A percentile compares a stretch with the other conserved stretches of the same genome.
These are phyloP conservation scores for Drosophila arizonae DNA, from an alignment of 1,140 invertebrate species.

Conservation along the genomic window DNA sequence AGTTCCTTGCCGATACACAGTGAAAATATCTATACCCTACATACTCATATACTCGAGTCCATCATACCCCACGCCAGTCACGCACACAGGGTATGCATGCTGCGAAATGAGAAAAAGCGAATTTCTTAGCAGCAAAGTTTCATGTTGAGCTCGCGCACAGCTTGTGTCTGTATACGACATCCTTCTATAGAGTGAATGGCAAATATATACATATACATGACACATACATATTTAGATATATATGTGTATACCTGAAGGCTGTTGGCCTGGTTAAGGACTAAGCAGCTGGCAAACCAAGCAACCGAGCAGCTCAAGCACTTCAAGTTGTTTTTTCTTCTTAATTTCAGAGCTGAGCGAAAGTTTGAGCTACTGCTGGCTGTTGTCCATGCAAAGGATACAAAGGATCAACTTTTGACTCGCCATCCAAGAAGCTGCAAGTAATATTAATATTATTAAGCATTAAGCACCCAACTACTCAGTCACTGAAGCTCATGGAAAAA, in stretches of 20 bases:
- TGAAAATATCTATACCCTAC: too few relatives aligned
- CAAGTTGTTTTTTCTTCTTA: conserved; percentile 35
- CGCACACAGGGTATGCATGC: conserved; percentile 4
- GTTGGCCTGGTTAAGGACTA: conserved; percentile 16
- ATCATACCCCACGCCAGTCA: background rate
- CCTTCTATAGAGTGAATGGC: conserved; percentile 8
- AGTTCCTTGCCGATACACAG: too few relatives aligned
- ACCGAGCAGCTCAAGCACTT: conserved; percentile 9
- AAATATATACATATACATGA: conserved; percentile 25
- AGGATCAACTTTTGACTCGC: conserved; percentile 58
- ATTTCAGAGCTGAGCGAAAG: conserved; percentile 34
- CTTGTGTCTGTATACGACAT: conserved; percentile 32
- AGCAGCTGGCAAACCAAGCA: background rate
- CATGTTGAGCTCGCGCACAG: conserved; percentile 48
- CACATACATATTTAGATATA: conserved; percentile 36
- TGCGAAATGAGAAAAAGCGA: conserved; percentile 4
- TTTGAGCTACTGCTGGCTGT: conserved; percentile 48
- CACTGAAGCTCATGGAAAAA: conserved; percentile 8
- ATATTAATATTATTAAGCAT: conserved; percentile 29
- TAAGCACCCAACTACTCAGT: conserved; percentile 28
- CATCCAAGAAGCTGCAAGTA: conserved; percentile 56
- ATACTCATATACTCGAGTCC: too few relatives aligned
- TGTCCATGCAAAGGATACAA: conserved; percentile 13
- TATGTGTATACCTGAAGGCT: conserved; percentile 2
- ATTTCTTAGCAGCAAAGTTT: conserved; percentile 55